phyloP scores from a whole-genome alignment of 2,888 invertebrate genomes.

The Diarsia dahlii region DNA sequence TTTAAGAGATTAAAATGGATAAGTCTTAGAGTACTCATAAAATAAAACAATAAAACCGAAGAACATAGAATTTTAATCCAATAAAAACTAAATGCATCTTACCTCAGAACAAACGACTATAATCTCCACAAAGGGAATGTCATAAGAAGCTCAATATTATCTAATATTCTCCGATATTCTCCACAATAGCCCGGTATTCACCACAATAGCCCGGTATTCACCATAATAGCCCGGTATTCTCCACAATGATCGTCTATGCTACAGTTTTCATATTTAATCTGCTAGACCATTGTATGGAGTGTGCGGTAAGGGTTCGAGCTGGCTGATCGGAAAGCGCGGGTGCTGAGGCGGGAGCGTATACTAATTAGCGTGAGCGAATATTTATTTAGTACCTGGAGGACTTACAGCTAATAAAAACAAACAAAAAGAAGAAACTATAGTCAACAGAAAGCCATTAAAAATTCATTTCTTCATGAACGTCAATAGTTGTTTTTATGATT shows the following conservation, averaged over 20 bases:
- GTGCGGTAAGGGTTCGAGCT: not conserved
- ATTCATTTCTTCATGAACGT: too few species aligned
- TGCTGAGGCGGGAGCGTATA: not conserved
- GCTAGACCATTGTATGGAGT: constrained; percentile 21
- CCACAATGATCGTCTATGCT: constrained; percentile 4
- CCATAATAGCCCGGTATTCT: constrained; percentile 13
- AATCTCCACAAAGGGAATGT: constrained; percentile 11
- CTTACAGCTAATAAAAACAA: too few species aligned
- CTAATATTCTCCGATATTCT: not conserved
- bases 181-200: constrained; percentile 14
- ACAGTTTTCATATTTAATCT: constrained; percentile 32
- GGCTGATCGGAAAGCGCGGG: not conserved
- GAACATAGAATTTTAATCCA: too few species aligned
- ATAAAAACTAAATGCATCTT: not conserved
- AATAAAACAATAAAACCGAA: not conserved
- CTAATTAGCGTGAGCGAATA: too few species aligned
- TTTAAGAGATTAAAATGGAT: not conserved
- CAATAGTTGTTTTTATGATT: too few species aligned
- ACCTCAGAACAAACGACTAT: not conserved
- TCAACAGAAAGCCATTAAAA: too few species aligned
- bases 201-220: constrained; percentile 3
- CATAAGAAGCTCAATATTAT: constrained; percentile 1
- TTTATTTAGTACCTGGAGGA: too few species aligned
- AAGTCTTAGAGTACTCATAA: not conserved
- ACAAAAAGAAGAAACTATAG: too few species aligned